Evolutionary conservation across 2,888 invertebrate species (phyloP), one percentile per base, ranked within the genome.

Genomic region (Holacanthella duospinosa): DNA sequence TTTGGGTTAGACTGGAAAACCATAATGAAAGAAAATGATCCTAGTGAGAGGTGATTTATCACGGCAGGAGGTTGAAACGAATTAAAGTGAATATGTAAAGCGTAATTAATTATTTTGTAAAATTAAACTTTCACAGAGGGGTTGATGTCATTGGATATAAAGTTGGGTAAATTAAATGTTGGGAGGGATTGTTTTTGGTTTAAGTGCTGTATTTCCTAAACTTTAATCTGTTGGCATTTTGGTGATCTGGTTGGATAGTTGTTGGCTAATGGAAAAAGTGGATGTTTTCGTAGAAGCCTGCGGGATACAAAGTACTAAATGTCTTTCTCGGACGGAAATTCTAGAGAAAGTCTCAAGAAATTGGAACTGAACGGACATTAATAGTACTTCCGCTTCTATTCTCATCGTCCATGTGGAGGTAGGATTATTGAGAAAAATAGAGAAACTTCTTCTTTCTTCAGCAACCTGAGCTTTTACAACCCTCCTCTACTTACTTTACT

Each of bases 101-200:
- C n/a, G n/a, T n/a, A 57, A 57, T 57, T 57, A 57, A 57, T 57
- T 57, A 57, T 29, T 57, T 57, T 29, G 57, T 57, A 57, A 57
- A 57, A 57, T 57, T 57, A 57, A 57, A 57, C 21, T 27, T 29
- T 9, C 29, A 12, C 21, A 9, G 28, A 19, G 29, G 25, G 16
- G 9, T 29, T 57, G 29, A 57, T 57, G 29, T 29, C 29, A 29
- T 57, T 57, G 29, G 36, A 29, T 21, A 16, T 21, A 26, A 55
- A 26, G 27, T 53, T 6, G 26, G 16, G 4, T 6, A 26, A 28
- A 55, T 55, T 26, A 28, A 55, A 55, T 26, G 28, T 55, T 55
- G 6, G 55, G n/a, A 25, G n/a, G n/a, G 2, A 12, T 12, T 6
- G n/a, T 57, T 29, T 29, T 21, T 29, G 57, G 36, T 21, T 27